Base-by-base conservation (phyloP, 2,113 vertebrate genomes). In the Monarcha castaneiventris region DNA sequence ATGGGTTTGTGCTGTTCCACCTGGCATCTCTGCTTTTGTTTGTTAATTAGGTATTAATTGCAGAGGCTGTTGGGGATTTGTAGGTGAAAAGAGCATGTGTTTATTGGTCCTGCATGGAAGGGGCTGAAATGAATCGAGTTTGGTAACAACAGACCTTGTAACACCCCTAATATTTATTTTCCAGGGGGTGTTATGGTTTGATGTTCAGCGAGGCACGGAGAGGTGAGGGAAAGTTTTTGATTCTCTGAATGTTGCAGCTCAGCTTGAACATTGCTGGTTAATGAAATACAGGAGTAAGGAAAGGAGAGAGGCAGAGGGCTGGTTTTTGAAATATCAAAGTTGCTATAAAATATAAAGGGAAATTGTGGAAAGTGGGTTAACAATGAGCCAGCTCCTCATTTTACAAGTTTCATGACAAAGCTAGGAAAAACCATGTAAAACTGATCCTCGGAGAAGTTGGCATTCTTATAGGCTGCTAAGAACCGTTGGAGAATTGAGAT, bases 31-130 rank as follows among this genome's bases (percentile, higher is more conserved):
- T 96, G 94, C 58, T 97, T 97, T 97, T 97, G 78, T 97, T 98
- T 97, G 96, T 94, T 97, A 97, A 97, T 97, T 97, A 97, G 89
- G 80, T 96, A 94, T 97, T 97, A 97, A 97, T 97, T 97, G 91
- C 73, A 87, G 94, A 67, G 84, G 75, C 62, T 97, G 75, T 39
- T 91, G 88, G 91, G 90, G 91, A 92, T 82, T 91, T 75, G 91
- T 94, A 71, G 90, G 96, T 83, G 92, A 92, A 92, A 92, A 94
- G 91, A 97, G 78, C 27, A 10, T 7, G 82, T 78, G 66, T 61
- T 29, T 90, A 35, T 56, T 83, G 64, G 82, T 52, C 71, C 66
- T 66, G 84, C 4, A 16, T 10, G 13, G 33, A 52, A 76, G 64
- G 90, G 84, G 64, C 41, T 78, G 94, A 83, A 91, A 83, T 32